Base-by-base conservation (phyloP, 2,888 invertebrate species). In the Platynereis dumerilii region DNA sequence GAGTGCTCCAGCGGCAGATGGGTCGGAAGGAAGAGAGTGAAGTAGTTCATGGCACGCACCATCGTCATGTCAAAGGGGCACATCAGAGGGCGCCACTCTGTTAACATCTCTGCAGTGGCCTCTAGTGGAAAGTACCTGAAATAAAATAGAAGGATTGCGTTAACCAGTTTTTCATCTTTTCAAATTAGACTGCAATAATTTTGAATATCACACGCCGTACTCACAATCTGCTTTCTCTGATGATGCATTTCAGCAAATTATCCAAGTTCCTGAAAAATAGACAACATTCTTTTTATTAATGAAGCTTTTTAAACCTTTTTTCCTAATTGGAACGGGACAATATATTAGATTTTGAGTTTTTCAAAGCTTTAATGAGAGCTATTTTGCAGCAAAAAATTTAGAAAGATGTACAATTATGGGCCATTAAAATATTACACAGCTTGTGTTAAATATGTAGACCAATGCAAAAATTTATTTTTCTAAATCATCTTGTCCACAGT, bases 71-170 rank as follows among this genome's bases (percentile, higher is more conserved):
- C 87, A 85, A 91, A 90, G 0, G 93, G 93, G 78, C 91, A 92
- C 60, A 96, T 84, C 74, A 88, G 87, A 0, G 95, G 95, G 60
- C 91, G 87, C 80, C 92, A 88, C 83, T 92, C 91, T 63, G 91
- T 92, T 60, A 96, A 84, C 77, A 96, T 93, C 85, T 96, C 95
- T 83, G 89, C 88, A 0, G 94, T 94, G 0, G 93, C 90, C 42
- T 86, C 87, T 26, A 75, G 67, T 17, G 81, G 73, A 67, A 84
- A 84, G 68, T 81, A 84, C 12, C 82, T 81, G 65, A 20, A 53
- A 53, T 27, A n/a, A 48, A 48, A 48, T 22, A 10, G 12, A 42
- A 42, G 12, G 17, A n/a, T n/a, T n/a, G n/a, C n/a, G n/a, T n/a
- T n/a, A n/a, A n/a, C n/a, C n/a, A n/a, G n/a, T n/a, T n/a, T n/a